Conservation (phyloP, 2,113 vertebrate species). For the Pyrgilauda ruficollis region DNA sequence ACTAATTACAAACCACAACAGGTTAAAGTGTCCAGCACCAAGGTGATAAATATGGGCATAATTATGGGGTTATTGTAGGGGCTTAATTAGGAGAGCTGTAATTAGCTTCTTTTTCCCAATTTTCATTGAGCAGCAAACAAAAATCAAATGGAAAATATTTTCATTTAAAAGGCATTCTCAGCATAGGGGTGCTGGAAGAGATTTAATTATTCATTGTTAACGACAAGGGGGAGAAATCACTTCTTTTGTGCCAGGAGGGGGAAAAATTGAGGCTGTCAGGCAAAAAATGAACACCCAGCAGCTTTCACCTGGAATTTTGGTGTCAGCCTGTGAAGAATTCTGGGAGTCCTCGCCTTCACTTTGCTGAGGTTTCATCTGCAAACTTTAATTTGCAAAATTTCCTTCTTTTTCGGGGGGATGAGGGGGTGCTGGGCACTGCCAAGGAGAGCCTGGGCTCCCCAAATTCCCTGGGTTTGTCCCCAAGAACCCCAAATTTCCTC, state of each 20-base stretch:
- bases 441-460: not conserved
- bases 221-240: not conserved
- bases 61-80: slow-evolving; percentile 69
- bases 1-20: slow-evolving; percentile 65
- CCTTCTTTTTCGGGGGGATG: not conserved
- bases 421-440: rapidly evolving
- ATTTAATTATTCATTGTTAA: slow-evolving; percentile 45
- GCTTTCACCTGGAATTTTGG: not conserved
- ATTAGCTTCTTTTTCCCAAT: slow-evolving; percentile 53
- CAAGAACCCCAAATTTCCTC: not conserved
- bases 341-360: rapidly evolving
- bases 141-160: slow-evolving; percentile 52
- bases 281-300: not conserved
- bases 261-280: not conserved
- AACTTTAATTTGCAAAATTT: not conserved
- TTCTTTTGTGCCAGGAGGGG: not conserved
- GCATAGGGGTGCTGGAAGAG: not conserved
- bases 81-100: slow-evolving; percentile 65
- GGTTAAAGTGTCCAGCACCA: slow-evolving; percentile 75
- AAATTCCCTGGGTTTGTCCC: not conserved
- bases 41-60: slow-evolving; percentile 67
- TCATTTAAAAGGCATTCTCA: not conserved
- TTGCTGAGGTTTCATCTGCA: not conserved
- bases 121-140: slow-evolving; percentile 39
- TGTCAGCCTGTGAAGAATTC: not conserved